Conservation (phyloP, 2,888 invertebrate species). For the Phymatocera aterrima region DNA sequence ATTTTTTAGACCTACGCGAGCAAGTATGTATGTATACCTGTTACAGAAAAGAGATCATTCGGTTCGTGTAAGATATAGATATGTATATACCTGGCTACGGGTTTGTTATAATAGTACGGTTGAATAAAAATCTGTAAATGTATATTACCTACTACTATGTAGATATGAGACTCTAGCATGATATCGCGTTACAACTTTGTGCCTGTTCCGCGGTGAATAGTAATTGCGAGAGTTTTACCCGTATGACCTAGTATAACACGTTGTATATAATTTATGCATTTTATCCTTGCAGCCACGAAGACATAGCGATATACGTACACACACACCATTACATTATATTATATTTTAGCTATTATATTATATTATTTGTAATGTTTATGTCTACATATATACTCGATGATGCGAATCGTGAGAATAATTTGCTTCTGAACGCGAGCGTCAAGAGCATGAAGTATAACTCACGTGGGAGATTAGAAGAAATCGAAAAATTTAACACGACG, state of each 20-base stretch:
- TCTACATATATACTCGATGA: too few relatives aligned
- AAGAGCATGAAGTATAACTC: too few relatives aligned
- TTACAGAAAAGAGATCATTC: too few relatives aligned
- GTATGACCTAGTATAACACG: conserved; percentile 33
- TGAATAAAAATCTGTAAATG: neutral
- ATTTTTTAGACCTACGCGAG: too few relatives aligned
- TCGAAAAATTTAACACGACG: too few relatives aligned
- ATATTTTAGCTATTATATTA: neutral
- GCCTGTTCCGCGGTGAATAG: conserved; percentile 32
- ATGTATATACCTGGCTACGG: too few relatives aligned
- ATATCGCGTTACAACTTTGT: conserved; percentile 26
- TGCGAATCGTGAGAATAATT: too few relatives aligned
- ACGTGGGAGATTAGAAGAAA: too few relatives aligned
- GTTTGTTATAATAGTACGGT: neutral
- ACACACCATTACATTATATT: neutral
- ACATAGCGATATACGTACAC: neutral
- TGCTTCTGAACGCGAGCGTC: too few relatives aligned
- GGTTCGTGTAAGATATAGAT: too few relatives aligned
- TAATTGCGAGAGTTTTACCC: conserved; percentile 35
- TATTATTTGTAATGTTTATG: too few relatives aligned
- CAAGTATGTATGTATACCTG: too few relatives aligned
- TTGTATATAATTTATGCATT: conserved; percentile 25
- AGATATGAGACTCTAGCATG: neutral
- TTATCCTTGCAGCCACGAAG: neutral
- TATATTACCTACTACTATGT: neutral